Conservation (phyloP, 1,140 invertebrate genomes). For the Neodiprion pinetum region DNA sequence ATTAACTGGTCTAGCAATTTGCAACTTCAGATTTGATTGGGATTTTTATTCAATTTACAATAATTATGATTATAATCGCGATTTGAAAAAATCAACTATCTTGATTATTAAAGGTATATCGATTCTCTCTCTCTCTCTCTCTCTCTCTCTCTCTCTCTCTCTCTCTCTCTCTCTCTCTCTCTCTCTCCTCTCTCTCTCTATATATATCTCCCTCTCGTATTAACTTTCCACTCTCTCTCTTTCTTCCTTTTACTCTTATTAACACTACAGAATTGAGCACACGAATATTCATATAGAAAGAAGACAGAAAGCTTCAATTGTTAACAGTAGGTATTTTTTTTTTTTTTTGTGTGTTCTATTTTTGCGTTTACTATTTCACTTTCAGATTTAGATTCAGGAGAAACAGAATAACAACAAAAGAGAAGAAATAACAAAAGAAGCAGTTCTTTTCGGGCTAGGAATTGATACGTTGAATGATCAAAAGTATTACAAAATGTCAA, state of each 20-base stretch:
- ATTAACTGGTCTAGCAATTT: too few relatives aligned
- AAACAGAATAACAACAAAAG: too few relatives aligned
- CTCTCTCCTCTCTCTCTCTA: background rate
- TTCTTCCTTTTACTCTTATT: background rate
- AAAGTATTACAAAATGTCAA: too few relatives aligned
- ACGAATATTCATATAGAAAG: constrained; percentile 33
- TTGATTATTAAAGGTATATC: constrained; percentile 19
- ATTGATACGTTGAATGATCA: too few relatives aligned
- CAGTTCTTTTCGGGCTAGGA: too few relatives aligned
- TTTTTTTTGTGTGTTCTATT: background rate
- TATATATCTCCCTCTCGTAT: background rate
- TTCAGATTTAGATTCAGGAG: too few relatives aligned
- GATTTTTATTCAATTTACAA: constrained; percentile 2
- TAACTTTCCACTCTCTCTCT: background rate
- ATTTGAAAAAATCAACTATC: constrained; percentile 1
- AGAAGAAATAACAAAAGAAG: too few relatives aligned
- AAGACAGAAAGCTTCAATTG: background rate
- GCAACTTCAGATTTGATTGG: background rate
- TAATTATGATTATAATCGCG: background rate
- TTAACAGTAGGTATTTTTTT: background rate
- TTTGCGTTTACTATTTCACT: background rate
- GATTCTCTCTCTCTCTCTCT: background rate
- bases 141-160: background rate
- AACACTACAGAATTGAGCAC: constrained; percentile 49
- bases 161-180: background rate